phyloP scores from a whole-genome alignment of 2,113 vertebrate species.

The Corythoichthys haematopterus region DNA sequence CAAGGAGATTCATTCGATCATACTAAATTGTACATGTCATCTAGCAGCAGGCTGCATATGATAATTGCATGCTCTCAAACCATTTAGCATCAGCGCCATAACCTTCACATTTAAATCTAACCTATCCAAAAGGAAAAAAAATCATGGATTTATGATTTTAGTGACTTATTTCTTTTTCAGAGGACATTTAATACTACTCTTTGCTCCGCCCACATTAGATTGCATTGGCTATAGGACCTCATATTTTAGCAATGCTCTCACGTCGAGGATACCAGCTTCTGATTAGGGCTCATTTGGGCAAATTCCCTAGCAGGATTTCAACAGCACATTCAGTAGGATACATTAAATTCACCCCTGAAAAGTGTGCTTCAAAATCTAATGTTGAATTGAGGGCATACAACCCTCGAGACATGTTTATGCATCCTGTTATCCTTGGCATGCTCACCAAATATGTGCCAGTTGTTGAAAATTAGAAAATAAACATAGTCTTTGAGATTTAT shows the following conservation, averaged over 20 bases:
- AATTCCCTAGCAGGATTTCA: too few relatives aligned
- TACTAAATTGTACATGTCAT: conserved; percentile 1
- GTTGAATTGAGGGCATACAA: too few relatives aligned
- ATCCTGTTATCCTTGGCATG: neutral
- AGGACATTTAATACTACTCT: neutral
- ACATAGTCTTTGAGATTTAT: neutral
- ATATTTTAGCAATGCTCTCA: neutral
- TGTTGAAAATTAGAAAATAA: neutral
- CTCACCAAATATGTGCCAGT: neutral
- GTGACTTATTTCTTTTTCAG: neutral
- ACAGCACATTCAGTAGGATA: too few relatives aligned
- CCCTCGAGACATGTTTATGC: neutral
- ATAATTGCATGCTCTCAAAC: neutral
- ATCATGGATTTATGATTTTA: neutral
- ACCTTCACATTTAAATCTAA: neutral
- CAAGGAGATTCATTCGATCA: neutral
- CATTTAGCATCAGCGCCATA: neutral
- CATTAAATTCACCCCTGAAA: too few relatives aligned
- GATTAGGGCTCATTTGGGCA: too few relatives aligned
- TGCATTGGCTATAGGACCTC: neutral
- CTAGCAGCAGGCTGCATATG: neutral
- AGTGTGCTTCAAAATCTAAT: too few relatives aligned
- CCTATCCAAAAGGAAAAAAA: neutral
- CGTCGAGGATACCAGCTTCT: too few relatives aligned
- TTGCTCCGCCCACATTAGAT: neutral